phyloP scores from a whole-genome alignment of 2,797 vertebrate genomes.

The Monodelphis domestica region DNA sequence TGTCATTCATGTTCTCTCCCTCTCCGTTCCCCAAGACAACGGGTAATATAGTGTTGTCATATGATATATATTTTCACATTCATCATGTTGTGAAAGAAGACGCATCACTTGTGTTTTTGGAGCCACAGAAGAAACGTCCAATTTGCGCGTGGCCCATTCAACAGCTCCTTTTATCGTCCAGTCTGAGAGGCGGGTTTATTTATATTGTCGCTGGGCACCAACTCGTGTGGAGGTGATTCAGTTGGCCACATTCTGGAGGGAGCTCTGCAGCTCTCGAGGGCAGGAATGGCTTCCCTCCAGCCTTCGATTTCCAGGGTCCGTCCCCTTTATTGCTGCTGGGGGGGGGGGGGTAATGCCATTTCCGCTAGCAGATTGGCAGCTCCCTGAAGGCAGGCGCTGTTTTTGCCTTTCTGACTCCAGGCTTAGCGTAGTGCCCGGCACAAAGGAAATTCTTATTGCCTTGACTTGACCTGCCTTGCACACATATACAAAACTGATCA shows the following conservation, averaged over 20 bases:
- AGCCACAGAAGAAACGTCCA: background rate
- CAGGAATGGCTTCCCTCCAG: background rate
- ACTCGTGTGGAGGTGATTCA: background rate
- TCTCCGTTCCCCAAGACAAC: no score
- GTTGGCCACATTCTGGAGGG: background rate
- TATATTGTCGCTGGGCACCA: background rate
- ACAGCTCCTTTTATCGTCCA: background rate
- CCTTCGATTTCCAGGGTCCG: background rate
- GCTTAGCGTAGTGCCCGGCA: background rate
- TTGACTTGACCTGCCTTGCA: background rate
- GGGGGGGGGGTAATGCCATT: no score
- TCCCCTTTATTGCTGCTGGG: no score
- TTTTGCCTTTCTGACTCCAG: background rate
- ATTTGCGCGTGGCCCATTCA: background rate
- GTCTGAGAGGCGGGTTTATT: background rate
- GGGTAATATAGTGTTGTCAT: no score
- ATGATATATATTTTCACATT: no score
- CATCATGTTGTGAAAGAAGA: no score
- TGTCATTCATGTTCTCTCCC: no score
- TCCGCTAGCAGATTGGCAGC: background rate
- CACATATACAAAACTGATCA: background rate
- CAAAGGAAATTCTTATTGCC: background rate
- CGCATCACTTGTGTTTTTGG: no score
- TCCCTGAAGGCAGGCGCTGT: background rate
- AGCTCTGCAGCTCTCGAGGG: background rate